A percentile compares a stretch with the other conserved stretches of the same genome.
These are phyloP conservation scores for Drosophila lini DNA, from an alignment of 1,140 invertebrate genomes.

Conservation along the genomic window DNA sequence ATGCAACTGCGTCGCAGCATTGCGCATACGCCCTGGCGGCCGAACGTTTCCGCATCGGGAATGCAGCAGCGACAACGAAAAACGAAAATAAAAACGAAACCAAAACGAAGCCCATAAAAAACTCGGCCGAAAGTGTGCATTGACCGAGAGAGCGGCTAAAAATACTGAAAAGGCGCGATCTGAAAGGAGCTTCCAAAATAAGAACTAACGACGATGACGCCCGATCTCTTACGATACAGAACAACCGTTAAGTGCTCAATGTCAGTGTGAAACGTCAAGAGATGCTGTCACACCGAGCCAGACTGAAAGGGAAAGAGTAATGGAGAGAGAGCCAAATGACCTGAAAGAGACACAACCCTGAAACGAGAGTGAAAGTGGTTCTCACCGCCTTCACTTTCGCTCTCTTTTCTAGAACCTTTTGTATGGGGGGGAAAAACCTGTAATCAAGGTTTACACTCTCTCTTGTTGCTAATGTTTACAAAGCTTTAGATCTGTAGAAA, in stretches of 20 bases:
- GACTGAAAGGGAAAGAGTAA: background rate
- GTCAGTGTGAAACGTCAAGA: conserved; percentile 20
- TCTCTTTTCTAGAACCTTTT: conserved; percentile 5
- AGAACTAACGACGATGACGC: conserved; percentile 41
- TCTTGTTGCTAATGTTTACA: background rate
- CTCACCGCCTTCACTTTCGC: conserved; percentile 4
- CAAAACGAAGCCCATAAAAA: conserved; percentile 46
- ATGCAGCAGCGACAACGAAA: conserved; percentile 33
- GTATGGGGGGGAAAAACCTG: background rate
- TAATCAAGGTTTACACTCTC: background rate
- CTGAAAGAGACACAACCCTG: conserved; percentile 11
- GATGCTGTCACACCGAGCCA: conserved; percentile 13
- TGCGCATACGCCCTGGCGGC: conserved; percentile 63
- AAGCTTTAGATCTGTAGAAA: background rate
- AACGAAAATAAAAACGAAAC: conserved; percentile 16
- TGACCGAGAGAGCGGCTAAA: conserved; percentile 64
- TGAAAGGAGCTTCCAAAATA: conserved; percentile 45
- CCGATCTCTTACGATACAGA: conserved; percentile 48
- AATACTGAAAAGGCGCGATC: conserved; percentile 37
- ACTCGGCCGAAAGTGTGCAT: conserved; percentile 75
- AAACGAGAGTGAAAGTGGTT: conserved; percentile 39
- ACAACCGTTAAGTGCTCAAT: conserved; percentile 70
- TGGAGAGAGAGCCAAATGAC: conserved; percentile 7
- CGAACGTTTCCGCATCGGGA: conserved; percentile 34
- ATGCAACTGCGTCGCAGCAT: conserved; percentile 62